phyloP scores from a whole-genome alignment of 2,888 invertebrate genomes.

The Epicampocera succincta region DNA sequence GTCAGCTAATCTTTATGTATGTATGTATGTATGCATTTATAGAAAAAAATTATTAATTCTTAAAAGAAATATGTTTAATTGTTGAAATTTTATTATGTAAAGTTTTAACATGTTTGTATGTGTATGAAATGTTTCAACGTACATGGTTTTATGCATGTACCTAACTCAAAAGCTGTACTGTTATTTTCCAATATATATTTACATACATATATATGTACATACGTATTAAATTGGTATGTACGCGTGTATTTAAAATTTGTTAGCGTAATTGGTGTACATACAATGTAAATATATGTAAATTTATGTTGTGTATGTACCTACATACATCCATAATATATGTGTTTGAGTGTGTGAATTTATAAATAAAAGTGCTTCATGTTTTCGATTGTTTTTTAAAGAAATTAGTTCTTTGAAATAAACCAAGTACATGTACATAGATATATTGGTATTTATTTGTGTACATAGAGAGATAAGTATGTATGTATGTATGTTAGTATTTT shows the following conservation, averaged over 20 bases:
- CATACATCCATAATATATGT: neutral
- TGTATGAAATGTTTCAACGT: neutral
- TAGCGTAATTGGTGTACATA: neutral
- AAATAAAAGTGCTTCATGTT: neutral
- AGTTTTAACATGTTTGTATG: too few species aligned
- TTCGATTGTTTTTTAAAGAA: neutral
- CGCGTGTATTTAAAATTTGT: too few species aligned
- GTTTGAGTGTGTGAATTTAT: neutral
- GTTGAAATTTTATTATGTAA: neutral
- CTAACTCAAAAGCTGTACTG: too few species aligned
- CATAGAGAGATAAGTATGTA: neutral
- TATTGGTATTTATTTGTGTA: neutral
- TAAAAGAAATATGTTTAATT: neutral
- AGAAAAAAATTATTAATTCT: constrained; percentile 4
- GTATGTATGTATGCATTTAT: neutral
- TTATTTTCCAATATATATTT: too few species aligned
- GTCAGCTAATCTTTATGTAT: neutral
- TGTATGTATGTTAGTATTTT: constrained; percentile 4
- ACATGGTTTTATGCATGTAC: neutral
- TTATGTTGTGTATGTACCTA: neutral
- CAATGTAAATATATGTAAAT: constrained; percentile 12
- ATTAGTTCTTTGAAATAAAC: too few species aligned
- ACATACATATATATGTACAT: too few species aligned
- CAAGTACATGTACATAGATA: neutral
- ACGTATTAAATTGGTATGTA: too few species aligned